A percentile compares a stretch with the other conserved stretches of the same genome.
phyloP scores from a whole-genome alignment of 2,113 vertebrate genomes.

The Antennarius striatus region DNA sequence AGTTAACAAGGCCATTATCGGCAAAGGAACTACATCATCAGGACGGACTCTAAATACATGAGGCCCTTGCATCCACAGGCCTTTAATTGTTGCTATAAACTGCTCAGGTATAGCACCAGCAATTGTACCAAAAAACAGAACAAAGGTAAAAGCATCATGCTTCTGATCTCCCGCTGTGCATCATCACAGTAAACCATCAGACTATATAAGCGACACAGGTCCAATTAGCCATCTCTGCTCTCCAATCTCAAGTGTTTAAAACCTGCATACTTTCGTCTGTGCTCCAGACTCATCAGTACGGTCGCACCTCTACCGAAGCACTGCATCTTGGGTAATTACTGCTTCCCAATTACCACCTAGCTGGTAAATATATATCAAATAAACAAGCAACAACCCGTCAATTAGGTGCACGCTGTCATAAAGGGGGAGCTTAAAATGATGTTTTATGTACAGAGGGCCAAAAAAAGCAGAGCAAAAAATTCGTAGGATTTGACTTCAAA shows the following conservation, averaged over 20 bases:
- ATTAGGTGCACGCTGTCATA: slow-evolving; percentile 76
- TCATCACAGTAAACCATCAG: slow-evolving; percentile 65
- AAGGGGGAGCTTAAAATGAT: slow-evolving; percentile 63
- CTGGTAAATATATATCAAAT: slow-evolving; percentile 81
- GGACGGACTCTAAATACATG: slow-evolving; percentile 46
- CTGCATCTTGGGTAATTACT: slow-evolving; percentile 77
- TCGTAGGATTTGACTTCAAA: slow-evolving; percentile 65
- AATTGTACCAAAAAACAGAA: slow-evolving; percentile 18
- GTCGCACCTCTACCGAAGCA: slow-evolving; percentile 52
- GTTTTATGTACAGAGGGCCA: slow-evolving; percentile 55
- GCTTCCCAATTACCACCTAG: slow-evolving; percentile 76
- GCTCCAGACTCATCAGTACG: slow-evolving; percentile 56
- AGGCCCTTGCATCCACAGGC: slow-evolving; percentile 39
- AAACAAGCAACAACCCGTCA: slow-evolving; percentile 82
- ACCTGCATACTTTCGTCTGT: slow-evolving; percentile 69
- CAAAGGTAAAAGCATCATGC: slow-evolving; percentile 25
- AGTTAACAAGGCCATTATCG: slow-evolving; percentile 73
- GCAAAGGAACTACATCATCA: slow-evolving; percentile 55
- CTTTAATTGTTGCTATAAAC: slow-evolving; percentile 59
- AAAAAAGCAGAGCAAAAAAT: slow-evolving; percentile 29
- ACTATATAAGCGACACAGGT: slow-evolving; percentile 36
- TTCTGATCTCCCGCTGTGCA: slow-evolving; percentile 41
- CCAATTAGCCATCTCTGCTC: slow-evolving; percentile 68
- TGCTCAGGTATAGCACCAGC: slow-evolving; percentile 42
- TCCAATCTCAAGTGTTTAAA: slow-evolving; percentile 57